Conservation (phyloP, 2,888 invertebrate genomes). For the Diaprepes abbreviatus region DNA sequence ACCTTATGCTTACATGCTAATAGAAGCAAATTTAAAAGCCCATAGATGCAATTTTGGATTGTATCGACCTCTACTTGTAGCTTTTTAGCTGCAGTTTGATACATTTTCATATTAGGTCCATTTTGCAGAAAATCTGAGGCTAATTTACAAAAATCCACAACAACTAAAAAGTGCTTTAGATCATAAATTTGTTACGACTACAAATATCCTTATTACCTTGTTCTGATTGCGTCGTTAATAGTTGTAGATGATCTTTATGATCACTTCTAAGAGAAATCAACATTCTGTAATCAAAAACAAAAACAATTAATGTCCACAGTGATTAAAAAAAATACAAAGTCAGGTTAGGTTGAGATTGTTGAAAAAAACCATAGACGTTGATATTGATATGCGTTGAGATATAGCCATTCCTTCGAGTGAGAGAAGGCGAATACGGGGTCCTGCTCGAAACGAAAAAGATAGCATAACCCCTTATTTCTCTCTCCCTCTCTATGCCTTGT, state of each 20-base stretch:
- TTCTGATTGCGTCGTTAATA: slow-evolving; percentile 70
- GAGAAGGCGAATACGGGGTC: no score
- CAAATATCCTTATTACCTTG: slow-evolving; percentile 69
- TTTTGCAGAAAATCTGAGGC: slow-evolving; percentile 77
- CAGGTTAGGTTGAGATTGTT: no score
- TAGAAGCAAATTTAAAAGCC: slow-evolving; percentile 79
- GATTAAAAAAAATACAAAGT: no score
- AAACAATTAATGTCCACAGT: not conserved
- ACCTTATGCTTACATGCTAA: slow-evolving; percentile 81
- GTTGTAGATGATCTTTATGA: slow-evolving; percentile 72
- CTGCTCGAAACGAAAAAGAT: no score
- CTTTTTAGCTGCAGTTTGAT: slow-evolving; percentile 76
- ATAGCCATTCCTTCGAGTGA: no score
- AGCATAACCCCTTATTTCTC: no score
- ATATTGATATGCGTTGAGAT: no score
- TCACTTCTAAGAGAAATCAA: slow-evolving; percentile 69
- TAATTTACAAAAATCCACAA: slow-evolving; percentile 80
- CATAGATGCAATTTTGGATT: slow-evolving; percentile 78
- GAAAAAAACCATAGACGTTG: no score
- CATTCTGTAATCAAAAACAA: slow-evolving; percentile 58
- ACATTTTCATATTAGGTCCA: slow-evolving; percentile 76
- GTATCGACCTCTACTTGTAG: slow-evolving; percentile 70
- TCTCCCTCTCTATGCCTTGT: no score
- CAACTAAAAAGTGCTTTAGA: slow-evolving; percentile 67
- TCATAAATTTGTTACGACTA: no score